A percentile compares a stretch with the other conserved stretches of the same genome.
Evolutionary conservation across 2,888 invertebrate species (phyloP).

Genomic region (Cremastinae sp.): DNA sequence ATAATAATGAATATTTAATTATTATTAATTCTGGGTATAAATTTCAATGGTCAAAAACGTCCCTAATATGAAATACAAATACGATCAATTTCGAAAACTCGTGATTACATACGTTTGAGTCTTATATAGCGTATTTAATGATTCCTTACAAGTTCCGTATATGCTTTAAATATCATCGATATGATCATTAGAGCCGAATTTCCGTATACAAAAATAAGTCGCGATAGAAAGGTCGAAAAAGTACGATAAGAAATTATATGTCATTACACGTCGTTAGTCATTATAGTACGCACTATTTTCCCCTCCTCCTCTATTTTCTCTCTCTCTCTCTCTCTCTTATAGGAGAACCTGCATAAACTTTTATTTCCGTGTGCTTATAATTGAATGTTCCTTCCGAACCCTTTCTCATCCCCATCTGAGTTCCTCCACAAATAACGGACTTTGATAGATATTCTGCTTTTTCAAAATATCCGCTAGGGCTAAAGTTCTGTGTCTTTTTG

Average conservation of each 20-base stretch:
- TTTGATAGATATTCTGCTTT: too few relatives aligned
- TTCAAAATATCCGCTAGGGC: too few relatives aligned
- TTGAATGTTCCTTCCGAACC: constrained; percentile 57
- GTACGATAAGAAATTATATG: constrained; percentile 49
- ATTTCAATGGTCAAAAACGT: too few relatives aligned
- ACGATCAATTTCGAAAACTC: too few relatives aligned
- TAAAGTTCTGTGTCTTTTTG: background rate
- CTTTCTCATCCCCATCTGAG: constrained; percentile 34
- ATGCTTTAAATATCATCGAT: background rate
- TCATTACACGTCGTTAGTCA: constrained; percentile 58
- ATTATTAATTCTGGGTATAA: too few relatives aligned
- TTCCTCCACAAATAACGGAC: constrained; percentile 22
- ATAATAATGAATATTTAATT: too few relatives aligned
- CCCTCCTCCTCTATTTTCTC: too few relatives aligned
- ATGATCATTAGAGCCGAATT: background rate
- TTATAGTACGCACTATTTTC: constrained; percentile 20
- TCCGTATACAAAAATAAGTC: constrained; percentile 27
- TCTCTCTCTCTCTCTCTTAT: too few relatives aligned
- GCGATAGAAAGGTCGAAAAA: constrained; percentile 23
- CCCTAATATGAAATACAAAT: too few relatives aligned
- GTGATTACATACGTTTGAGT: constrained; percentile 45
- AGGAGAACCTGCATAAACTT: background rate
- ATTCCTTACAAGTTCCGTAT: constrained; percentile 21
- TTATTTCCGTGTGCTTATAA: constrained; percentile 36
- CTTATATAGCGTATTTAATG: constrained; percentile 61